A percentile compares a stretch with the other conserved stretches of the same genome.
Evolutionary conservation across 1,140 invertebrate species (phyloP).

Genomic region (Cydia fagiglandana): DNA sequence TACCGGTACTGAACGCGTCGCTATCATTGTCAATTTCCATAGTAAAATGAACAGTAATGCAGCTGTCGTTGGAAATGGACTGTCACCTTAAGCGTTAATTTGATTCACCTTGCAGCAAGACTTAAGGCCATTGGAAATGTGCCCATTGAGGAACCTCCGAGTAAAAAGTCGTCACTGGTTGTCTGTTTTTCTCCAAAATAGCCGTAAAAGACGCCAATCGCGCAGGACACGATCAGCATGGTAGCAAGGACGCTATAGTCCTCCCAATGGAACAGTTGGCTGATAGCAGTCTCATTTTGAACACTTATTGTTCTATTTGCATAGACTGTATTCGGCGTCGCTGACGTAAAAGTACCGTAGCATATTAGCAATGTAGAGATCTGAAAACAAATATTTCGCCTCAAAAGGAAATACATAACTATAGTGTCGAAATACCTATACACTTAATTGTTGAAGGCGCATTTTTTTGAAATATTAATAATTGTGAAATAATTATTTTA

Average conservation of each 20-base stretch:
- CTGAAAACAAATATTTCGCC: constrained; percentile 2
- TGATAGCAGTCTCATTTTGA: constrained; percentile 42
- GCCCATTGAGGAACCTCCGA: constrained; percentile 87
- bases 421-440: not conserved
- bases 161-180: constrained; percentile 87
- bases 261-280: constrained; percentile 80
- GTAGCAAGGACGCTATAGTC: constrained; percentile 86
- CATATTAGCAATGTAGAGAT: not conserved
- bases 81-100: not conserved
- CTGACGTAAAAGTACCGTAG: constrained; percentile 32
- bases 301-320: constrained; percentile 30
- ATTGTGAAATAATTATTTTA: constrained; percentile 32
- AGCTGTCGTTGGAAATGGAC: too few relatives aligned
- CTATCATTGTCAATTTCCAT: too few relatives aligned
- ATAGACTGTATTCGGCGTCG: constrained; percentile 40
- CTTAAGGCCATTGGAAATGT: constrained; percentile 90
- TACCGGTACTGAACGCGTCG: too few relatives aligned
- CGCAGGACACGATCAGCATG: constrained; percentile 86
- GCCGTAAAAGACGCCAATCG: constrained; percentile 90
- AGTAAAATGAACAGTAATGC: too few relatives aligned
- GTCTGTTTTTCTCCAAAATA: constrained; percentile 86
- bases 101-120: constrained; percentile 83
- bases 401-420: not conserved
- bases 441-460: not conserved
- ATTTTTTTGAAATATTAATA: not conserved